Evolutionary conservation across 2,888 invertebrate species (phyloP).

Genomic region (Argyresthia goedartella): DNA sequence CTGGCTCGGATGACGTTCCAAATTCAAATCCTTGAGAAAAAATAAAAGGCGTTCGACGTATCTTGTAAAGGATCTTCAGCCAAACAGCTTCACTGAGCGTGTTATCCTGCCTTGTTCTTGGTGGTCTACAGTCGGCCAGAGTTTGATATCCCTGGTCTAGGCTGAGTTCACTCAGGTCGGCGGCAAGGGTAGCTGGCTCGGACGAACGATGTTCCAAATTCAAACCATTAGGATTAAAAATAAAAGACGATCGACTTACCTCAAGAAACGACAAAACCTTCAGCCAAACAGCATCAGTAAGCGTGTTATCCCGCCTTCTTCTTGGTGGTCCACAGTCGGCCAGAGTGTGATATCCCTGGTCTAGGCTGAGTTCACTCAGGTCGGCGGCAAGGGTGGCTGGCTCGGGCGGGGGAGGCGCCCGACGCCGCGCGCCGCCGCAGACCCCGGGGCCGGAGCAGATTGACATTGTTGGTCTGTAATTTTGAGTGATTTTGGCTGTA

Average conservation of each 20-base stretch:
- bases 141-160: too few relatives aligned
- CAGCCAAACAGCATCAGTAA: constrained; percentile 54
- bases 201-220: too few relatives aligned
- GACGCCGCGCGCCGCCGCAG: constrained; percentile 50
- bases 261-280: constrained; percentile 53
- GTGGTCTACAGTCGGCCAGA: too few relatives aligned
- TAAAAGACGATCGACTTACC: constrained; percentile 23
- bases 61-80: constrained; percentile 55
- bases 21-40: too few relatives aligned
- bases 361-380: constrained; percentile 74
- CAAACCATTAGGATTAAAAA: too few relatives aligned
- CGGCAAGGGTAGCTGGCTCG: too few relatives aligned
- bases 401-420: constrained; percentile 60
- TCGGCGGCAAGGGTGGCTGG: constrained; percentile 55
- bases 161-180: constrained; percentile 28
- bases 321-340: constrained; percentile 74
- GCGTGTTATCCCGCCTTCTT: constrained; percentile 43
- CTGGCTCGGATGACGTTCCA: too few relatives aligned
- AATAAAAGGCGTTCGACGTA: constrained; percentile 14
- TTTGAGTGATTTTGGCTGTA: too few relatives aligned
- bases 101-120: too few relatives aligned
- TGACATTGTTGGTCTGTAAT: constrained; percentile 31
- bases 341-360: constrained; percentile 86
- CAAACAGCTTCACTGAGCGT: too few relatives aligned
- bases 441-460: constrained; percentile 56